Percentiles rank a stretch among this genome's conserved stretches.
phyloP scores from a whole-genome alignment of 2,888 invertebrate genomes.

The Mamestra brassicae region DNA sequence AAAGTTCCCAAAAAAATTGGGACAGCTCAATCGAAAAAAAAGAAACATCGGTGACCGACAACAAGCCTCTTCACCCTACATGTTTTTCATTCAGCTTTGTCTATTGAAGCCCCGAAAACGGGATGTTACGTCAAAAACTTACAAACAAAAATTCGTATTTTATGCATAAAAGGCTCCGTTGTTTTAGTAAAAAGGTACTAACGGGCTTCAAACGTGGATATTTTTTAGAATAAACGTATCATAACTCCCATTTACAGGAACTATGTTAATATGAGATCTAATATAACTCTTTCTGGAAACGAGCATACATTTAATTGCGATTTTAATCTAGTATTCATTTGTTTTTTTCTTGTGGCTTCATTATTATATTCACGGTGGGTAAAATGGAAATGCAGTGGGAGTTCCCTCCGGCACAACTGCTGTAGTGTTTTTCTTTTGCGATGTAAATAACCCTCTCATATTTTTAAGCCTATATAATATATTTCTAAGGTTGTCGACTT shows the following conservation, averaged over 20 bases:
- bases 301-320: conserved; percentile 4
- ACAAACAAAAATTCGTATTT: conserved; percentile 52
- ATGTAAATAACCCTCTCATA: background rate
- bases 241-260: conserved; percentile 5
- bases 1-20: too few relatives aligned
- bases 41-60: background rate
- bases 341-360: conserved; percentile 2
- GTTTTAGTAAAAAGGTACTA: conserved; percentile 29
- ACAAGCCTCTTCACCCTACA: conserved; percentile 39
- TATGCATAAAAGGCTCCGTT: conserved; percentile 51
- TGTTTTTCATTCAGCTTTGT: conserved; percentile 58
- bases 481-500: background rate
- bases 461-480: too few relatives aligned
- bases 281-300: conserved; percentile 9
- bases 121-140: conserved; percentile 61
- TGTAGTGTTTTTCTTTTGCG: background rate
- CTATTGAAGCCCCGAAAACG: conserved; percentile 59
- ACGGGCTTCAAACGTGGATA: conserved; percentile 16
- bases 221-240: conserved; percentile 20
- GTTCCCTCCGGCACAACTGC: background rate
- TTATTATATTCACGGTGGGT: conserved; percentile 2
- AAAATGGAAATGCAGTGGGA: background rate
- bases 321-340: conserved; percentile 16
- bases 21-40: background rate
- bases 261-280: conserved; percentile 20